Conservation (phyloP, 37 sponge, comb jelly and placozoan genomes). For the Crambe crambe region DNA sequence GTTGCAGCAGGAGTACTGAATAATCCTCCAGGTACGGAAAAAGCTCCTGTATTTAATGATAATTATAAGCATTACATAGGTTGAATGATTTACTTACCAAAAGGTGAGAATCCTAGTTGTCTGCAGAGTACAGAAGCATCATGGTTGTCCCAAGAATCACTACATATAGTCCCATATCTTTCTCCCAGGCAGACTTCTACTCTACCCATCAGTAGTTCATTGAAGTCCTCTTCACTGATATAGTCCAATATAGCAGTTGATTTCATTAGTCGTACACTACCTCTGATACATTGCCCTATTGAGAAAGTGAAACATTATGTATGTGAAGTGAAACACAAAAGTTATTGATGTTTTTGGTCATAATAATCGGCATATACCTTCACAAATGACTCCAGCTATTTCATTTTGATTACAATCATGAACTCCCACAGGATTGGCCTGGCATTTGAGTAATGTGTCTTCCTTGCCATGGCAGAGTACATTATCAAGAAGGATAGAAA, state of each 20-base stretch:
- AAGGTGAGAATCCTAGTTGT: slow-evolving; percentile 42
- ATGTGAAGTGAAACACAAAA: too few relatives aligned
- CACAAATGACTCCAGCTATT: slow-evolving; percentile 32
- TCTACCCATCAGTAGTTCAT: background rate
- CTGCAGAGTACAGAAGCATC: slow-evolving; percentile 48
- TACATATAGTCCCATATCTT: slow-evolving; percentile 17
- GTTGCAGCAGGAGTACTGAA: background rate
- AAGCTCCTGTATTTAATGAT: background rate
- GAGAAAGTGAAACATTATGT: too few relatives aligned
- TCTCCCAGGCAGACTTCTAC: slow-evolving; percentile 16
- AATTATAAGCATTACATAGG: background rate
- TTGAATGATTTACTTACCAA: slow-evolving; percentile 6
- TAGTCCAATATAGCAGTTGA: background rate
- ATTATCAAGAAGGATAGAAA: background rate
- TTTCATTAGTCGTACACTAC: slow-evolving; percentile 10
- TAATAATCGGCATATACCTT: too few relatives aligned
- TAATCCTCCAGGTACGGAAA: background rate
- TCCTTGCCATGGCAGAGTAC: slow-evolving; percentile 36
- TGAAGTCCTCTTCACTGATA: background rate
- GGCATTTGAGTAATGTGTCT: slow-evolving; percentile 10
- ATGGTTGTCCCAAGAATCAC: slow-evolving; percentile 22
- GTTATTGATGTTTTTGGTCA: too few relatives aligned
- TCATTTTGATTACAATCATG: slow-evolving; percentile 6
- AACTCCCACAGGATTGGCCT: background rate
- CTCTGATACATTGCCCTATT: slow-evolving; percentile 14